phyloP scores from a whole-genome alignment of 2,888 invertebrate genomes.

The Stenichneumon culpator region DNA sequence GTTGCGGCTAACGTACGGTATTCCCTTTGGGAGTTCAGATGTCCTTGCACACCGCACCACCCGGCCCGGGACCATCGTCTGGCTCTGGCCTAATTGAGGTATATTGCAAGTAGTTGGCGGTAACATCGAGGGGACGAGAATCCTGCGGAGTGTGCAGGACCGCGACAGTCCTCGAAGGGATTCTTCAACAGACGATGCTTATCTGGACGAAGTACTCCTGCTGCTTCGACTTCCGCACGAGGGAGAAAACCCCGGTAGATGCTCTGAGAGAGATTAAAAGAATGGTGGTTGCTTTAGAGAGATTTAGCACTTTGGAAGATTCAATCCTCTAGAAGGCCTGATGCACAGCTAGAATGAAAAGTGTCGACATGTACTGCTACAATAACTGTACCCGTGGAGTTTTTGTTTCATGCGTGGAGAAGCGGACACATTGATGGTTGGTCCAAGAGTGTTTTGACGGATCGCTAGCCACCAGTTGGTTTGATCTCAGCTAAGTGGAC shows the following conservation, averaged over 20 bases:
- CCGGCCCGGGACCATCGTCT: conserved; percentile 9
- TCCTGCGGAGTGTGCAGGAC: background rate
- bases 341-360: background rate
- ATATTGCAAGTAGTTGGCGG: conserved; percentile 47
- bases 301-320: background rate
- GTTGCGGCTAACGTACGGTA: conserved; percentile 27
- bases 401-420: background rate
- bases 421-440: background rate
- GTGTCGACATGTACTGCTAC: background rate
- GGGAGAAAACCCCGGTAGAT: background rate
- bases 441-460: background rate
- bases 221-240: background rate
- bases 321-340: background rate
- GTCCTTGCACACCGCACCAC: conserved; percentile 36
- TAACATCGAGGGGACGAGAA: conserved; percentile 16
- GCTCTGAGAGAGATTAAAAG: background rate
- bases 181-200: conserved; percentile 13
- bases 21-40: conserved; percentile 56
- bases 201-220: conserved; percentile 6
- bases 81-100: conserved; percentile 43
- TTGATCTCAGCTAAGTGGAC: no score
- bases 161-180: background rate
- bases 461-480: background rate
- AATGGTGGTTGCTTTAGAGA: background rate
- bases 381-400: background rate